These are phyloP conservation scores for Euzophera pinguis DNA, from an alignment of 2,888 invertebrate genomes.

Conservation along the genomic window DNA sequence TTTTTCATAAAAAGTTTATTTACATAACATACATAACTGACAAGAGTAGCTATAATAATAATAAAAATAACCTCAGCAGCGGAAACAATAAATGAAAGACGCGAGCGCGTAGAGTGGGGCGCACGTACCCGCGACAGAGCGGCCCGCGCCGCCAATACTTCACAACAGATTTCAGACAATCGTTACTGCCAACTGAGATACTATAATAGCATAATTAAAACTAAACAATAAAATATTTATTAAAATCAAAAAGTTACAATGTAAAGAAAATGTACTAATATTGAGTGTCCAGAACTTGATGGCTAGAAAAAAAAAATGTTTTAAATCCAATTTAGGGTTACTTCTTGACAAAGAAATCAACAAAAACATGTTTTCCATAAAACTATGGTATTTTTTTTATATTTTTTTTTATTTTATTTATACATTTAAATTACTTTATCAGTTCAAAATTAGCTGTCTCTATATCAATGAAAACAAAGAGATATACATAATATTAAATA, in stretches of 20 bases:
- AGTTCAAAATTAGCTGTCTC: constrained; percentile 41
- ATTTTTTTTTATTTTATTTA: constrained; percentile 22
- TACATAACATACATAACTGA: constrained; percentile 74
- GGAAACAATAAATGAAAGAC: constrained; percentile 33
- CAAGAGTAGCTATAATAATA: constrained; percentile 57
- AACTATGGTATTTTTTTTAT: constrained; percentile 6
- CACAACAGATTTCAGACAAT: constrained; percentile 46
- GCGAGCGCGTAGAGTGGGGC: constrained; percentile 17
- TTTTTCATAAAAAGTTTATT: constrained; percentile 69
- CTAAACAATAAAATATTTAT: constrained; percentile 57
- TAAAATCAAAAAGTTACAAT: constrained; percentile 40
- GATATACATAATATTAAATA: constrained; percentile 37
- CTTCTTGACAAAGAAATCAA: constrained; percentile 19
- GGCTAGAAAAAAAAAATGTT: constrained; percentile 15
- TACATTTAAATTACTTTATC: constrained; percentile 29
- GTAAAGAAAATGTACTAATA: constrained; percentile 25
- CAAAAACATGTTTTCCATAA: constrained; percentile 11
- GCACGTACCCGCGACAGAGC: constrained; percentile 19
- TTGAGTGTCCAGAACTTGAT: constrained; percentile 18
- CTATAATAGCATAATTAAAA: constrained; percentile 48
- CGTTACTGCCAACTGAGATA: constrained; percentile 52
- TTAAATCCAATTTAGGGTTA: constrained; percentile 10
- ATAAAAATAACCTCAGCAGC: constrained; percentile 58
- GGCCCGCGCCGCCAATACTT: constrained; percentile 24
- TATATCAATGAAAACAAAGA: constrained; percentile 40